Conservation (phyloP, 1,140 invertebrate species). For the Laupala kohalensis region DNA sequence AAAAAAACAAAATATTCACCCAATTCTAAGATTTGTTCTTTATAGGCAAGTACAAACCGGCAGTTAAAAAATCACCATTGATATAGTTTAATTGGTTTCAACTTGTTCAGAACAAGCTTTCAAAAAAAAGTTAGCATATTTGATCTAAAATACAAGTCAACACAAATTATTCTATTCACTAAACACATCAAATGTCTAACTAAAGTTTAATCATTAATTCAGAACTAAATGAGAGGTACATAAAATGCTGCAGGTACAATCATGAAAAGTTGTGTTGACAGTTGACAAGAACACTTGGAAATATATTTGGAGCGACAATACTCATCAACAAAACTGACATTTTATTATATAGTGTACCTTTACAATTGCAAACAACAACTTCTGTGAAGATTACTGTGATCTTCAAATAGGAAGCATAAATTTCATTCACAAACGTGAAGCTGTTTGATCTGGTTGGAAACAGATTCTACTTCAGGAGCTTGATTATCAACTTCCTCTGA, state of each 20-base stretch:
- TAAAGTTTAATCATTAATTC: too few species aligned
- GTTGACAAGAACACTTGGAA: background rate
- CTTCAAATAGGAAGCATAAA: background rate
- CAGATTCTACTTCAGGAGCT: background rate
- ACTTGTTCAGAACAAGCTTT: too few species aligned
- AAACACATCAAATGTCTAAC: too few species aligned
- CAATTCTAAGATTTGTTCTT: too few species aligned
- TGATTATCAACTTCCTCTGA: background rate
- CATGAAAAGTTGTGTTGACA: background rate
- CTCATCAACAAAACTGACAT: background rate
- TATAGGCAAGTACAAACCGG: too few species aligned
- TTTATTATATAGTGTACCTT: background rate
- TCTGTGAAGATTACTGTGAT: background rate
- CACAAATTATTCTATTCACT: too few species aligned
- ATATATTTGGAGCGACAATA: background rate
- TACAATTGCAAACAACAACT: background rate
- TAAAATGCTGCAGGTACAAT: background rate
- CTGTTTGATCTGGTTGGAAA: slow-evolving; percentile 1
- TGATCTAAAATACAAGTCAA: too few species aligned
- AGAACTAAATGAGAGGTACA: background rate
- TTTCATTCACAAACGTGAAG: slow-evolving; percentile 3
- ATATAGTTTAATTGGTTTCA: too few species aligned
- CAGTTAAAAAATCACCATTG: too few species aligned
- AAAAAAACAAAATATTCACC: too few species aligned
- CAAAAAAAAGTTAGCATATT: too few species aligned